Percentiles rank a stretch among this genome's conserved stretches.
These are phyloP conservation scores for Trichomycterus rosablanca DNA, from an alignment of 2,113 vertebrate genomes.

Conservation along the genomic window DNA sequence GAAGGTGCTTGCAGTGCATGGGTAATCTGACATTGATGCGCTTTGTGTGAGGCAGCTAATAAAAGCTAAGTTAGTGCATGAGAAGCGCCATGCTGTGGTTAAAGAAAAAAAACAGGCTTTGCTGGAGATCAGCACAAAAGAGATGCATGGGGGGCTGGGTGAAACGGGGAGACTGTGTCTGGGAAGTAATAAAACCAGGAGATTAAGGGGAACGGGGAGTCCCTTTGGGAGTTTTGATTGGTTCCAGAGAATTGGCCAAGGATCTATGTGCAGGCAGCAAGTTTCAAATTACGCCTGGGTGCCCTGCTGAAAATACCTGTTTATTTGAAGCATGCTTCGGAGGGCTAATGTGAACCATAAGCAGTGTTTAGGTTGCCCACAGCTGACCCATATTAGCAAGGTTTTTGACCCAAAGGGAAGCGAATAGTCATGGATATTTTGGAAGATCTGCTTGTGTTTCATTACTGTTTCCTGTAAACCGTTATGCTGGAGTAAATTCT, in stretches of 20 bases:
- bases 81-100: constrained; percentile 64
- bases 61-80: constrained; percentile 65
- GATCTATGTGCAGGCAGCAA: constrained; percentile 59
- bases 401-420: neutral
- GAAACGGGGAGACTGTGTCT: constrained; percentile 66
- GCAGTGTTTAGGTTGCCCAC: constrained; percentile 11
- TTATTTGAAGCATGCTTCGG: constrained; percentile 65
- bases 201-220: constrained; percentile 70
- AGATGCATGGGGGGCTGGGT: constrained; percentile 66
- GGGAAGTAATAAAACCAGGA: constrained; percentile 80
- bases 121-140: constrained; percentile 72
- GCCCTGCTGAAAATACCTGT: constrained; percentile 64
- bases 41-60: constrained; percentile 61
- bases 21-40: constrained; percentile 45
- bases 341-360: constrained; percentile 40
- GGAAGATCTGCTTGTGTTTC: neutral
- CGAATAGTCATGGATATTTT: neutral
- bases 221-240: constrained; percentile 74
- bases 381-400: neutral
- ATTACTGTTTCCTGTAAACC: neutral
- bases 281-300: constrained; percentile 71
- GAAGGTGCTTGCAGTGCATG: neutral
- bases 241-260: constrained; percentile 71
- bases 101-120: constrained; percentile 62
- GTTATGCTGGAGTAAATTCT: constrained; percentile 50